Conservation (phyloP, 2,113 vertebrate genomes). For the Illadopsis cleaveri region DNA sequence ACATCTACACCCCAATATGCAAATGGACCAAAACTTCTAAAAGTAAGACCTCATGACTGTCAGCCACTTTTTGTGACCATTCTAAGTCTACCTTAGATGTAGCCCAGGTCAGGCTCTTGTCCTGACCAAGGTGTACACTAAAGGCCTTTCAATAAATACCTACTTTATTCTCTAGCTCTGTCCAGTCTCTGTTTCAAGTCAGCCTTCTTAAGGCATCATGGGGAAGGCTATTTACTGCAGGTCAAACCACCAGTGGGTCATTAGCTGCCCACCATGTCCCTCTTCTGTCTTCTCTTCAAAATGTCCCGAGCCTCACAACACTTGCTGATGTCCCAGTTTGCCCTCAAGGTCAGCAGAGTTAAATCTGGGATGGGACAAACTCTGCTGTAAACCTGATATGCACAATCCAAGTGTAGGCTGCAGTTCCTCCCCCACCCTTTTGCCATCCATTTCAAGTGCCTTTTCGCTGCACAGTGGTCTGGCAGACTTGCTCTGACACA, state of each 20-base stretch:
- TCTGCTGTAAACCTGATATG: not conserved
- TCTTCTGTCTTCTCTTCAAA: not conserved
- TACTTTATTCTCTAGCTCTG: too few relatives aligned
- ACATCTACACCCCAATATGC: too few relatives aligned
- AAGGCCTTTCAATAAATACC: too few relatives aligned
- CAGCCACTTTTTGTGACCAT: too few relatives aligned
- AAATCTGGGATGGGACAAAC: not conserved
- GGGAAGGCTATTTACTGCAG: not conserved
- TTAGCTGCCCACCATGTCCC: not conserved
- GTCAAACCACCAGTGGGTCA: not conserved
- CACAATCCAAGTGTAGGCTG: not conserved
- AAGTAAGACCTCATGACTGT: too few relatives aligned
- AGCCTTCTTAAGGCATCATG: too few relatives aligned
- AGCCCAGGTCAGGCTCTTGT: too few relatives aligned
- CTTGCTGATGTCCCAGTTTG: not conserved
- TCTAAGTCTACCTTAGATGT: too few relatives aligned
- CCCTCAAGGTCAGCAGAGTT: not conserved
- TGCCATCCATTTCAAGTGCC: not conserved
- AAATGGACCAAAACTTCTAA: too few relatives aligned
- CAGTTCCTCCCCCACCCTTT: not conserved
- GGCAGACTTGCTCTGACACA: not conserved
- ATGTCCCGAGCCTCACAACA: not conserved
- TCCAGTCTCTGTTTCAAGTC: too few relatives aligned
- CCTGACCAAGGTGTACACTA: too few relatives aligned
- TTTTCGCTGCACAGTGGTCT: not conserved